phyloP scores from a whole-genome alignment of 1,140 invertebrate species.

The Megathymus violae region DNA sequence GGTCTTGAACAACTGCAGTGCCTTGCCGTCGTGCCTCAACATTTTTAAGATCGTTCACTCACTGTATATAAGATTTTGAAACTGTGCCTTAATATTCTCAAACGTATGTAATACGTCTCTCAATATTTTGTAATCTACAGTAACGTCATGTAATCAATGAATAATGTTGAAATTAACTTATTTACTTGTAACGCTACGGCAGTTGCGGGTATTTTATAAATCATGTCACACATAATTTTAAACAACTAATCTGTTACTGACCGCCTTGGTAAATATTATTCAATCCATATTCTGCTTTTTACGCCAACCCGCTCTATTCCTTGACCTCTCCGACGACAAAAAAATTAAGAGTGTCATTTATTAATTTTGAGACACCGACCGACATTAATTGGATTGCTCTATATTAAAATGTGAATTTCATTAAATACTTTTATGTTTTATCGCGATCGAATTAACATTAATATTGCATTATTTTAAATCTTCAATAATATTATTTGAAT shows the following conservation, averaged over 20 bases:
- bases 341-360: no score
- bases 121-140: constrained; percentile 4
- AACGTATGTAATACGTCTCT: neutral
- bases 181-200: neutral
- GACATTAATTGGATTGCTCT: constrained; percentile 27
- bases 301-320: constrained; percentile 4
- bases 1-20: constrained; percentile 53
- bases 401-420: constrained; percentile 13
- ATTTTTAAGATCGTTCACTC: constrained; percentile 28
- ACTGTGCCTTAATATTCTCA: neutral
- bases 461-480: constrained; percentile 8
- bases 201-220: neutral
- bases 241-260: neutral
- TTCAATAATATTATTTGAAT: constrained; percentile 11
- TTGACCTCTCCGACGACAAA: constrained; percentile 8
- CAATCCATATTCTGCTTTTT: constrained; percentile 16
- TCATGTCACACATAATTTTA: neutral
- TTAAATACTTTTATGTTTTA: constrained; percentile 8
- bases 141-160: constrained; percentile 24
- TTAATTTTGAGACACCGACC: no score
- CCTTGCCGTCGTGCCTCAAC: constrained; percentile 59
- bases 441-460: neutral
- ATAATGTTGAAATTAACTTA: no score
- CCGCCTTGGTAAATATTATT: constrained; percentile 6
- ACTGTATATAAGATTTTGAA: constrained; percentile 6